phyloP scores from a whole-genome alignment of 2,113 vertebrate species.

The Mesembrinibis cayennensis region DNA sequence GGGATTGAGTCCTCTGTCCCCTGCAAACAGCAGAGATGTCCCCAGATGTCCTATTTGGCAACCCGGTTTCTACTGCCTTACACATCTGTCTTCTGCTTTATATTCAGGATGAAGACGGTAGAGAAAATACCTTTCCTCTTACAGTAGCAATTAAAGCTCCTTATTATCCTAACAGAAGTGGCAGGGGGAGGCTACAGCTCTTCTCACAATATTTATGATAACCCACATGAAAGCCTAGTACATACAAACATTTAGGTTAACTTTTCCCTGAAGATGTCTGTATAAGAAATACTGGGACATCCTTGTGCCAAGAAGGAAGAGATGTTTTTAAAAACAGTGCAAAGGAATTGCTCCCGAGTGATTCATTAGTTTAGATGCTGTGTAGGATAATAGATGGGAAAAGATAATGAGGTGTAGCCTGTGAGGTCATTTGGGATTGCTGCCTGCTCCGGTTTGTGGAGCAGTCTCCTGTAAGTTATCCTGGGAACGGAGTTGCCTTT shows the following conservation, averaged over 20 bases:
- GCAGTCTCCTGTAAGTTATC: background rate
- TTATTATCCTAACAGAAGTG: constrained; percentile 9
- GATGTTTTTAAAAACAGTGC: background rate
- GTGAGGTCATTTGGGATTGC: background rate
- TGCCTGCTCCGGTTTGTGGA: background rate
- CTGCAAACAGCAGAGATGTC: background rate
- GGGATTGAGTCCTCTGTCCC: background rate
- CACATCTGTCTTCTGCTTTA: background rate
- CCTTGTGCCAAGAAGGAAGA: background rate
- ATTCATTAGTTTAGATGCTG: constrained; percentile 15
- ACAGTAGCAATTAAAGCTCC: background rate
- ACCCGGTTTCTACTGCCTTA: background rate
- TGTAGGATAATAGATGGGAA: background rate
- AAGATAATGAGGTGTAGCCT: background rate
- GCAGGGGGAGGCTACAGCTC: background rate
- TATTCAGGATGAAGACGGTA: background rate
- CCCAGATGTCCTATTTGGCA: background rate
- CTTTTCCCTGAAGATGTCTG: background rate
- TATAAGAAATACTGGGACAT: background rate
- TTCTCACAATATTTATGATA: background rate
- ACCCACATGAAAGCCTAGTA: constrained; percentile 15
- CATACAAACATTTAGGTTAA: background rate
- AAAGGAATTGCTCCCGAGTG: background rate
- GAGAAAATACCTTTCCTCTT: constrained; percentile 29
- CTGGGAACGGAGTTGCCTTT: background rate